Evolutionary conservation across 2,113 vertebrate species (phyloP), one percentile per base, ranked within the genome.

Genomic region (Dryoscopus gambensis): DNA sequence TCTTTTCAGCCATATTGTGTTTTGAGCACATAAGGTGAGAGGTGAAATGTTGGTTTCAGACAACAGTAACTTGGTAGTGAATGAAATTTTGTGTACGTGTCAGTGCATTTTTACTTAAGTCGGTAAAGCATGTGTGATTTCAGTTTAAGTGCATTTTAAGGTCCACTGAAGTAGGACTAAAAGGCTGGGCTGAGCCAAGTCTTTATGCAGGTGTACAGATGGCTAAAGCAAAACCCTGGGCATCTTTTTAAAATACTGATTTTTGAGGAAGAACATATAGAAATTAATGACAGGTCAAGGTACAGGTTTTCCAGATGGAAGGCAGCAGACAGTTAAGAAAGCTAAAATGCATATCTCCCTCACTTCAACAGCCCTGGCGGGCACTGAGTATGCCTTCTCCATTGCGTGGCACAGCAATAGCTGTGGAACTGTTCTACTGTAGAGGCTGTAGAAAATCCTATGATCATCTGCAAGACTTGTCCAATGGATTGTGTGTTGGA

Each of bases 371-470:
- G 31, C 5, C 13, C 37, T 60, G 50, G 3, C 22, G 83, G 55
- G 30, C 44, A 37, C 35, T 35, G 37, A 65, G 2, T 53, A 21
- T 46, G 50, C 9, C 30, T 83, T 69, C 52, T 59, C 52, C 42
- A 17, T n/a, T 59, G 46, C 0, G 0, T 19, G 47, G 7, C 22
- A 35, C 21, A 49, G 40, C 5, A 30, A 25, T 4, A 64, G 40
- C 24, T 73, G 21, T 27, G 35, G n/a, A 31, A 14, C 35, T 74
- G 5, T 40, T 78, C 9, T 86, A 33, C 31, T 53, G 4, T 9
- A 35, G 21, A 39, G 18, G 12, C 25, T 82, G 10, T 42, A 83
- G 39, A n/a, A 18, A 71, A 14, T 21, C 15, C 35, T 71, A 1
- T 25, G 44, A 56, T 59, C 39, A 83, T 33, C 49, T 79, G 22